Evolutionary conservation across 2,888 invertebrate species (phyloP).

Genomic region (Cepaea hortensis): DNA sequence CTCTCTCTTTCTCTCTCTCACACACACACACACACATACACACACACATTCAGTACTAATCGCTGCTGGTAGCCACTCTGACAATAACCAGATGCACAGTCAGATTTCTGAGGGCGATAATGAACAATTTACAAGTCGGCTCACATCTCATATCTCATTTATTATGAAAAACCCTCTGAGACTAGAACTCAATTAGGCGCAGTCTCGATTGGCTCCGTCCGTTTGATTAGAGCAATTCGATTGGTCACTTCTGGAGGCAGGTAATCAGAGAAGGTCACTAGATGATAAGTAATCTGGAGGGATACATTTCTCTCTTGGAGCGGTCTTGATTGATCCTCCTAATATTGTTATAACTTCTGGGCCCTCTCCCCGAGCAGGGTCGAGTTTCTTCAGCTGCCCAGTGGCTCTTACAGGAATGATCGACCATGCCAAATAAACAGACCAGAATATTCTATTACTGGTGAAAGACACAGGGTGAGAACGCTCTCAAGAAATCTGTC

Average conservation of each 20-base stretch:
- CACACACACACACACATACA: no score
- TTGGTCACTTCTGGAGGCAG: conserved; percentile 42
- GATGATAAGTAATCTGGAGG: conserved; percentile 42
- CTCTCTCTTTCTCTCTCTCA: no score
- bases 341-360: conserved; percentile 40
- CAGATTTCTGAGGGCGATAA: neutral
- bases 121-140: conserved; percentile 34
- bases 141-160: conserved; percentile 40
- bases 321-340: conserved; percentile 32
- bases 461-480: neutral
- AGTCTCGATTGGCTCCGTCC: conserved; percentile 39
- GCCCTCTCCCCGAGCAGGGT: neutral
- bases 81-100: neutral
- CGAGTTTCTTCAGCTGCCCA: conserved; percentile 28
- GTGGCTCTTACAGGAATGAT: conserved; percentile 12
- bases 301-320: conserved; percentile 33
- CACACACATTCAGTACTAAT: neutral
- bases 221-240: conserved; percentile 34
- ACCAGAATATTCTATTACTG: conserved; percentile 15
- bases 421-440: conserved; percentile 17
- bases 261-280: conserved; percentile 41
- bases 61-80: neutral
- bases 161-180: conserved; percentile 45
- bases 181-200: conserved; percentile 41
- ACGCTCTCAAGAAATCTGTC: neutral